phyloP scores from a whole-genome alignment of 2,797 vertebrate species.

The Lerista edwardsae region DNA sequence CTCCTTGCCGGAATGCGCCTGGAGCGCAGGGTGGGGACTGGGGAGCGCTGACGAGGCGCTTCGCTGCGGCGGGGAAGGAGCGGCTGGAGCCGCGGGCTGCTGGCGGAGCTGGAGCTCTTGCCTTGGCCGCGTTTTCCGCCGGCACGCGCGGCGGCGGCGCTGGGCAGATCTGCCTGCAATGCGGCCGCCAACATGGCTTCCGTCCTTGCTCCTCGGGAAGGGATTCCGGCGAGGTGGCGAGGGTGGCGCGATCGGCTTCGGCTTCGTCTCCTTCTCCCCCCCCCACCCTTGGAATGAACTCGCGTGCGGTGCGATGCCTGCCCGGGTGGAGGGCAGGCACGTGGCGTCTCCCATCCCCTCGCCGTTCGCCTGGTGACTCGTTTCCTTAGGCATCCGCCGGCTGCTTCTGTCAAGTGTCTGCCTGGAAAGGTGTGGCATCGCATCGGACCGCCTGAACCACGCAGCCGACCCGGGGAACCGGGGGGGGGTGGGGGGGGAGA shows the following conservation, averaged over 20 bases:
- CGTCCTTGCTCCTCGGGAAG: neutral
- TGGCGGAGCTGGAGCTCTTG: too few species aligned
- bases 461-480: too few species aligned
- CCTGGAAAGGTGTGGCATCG: too few species aligned
- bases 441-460: too few species aligned
- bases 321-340: neutral
- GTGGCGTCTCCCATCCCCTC: neutral
- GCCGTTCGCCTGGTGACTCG: neutral
- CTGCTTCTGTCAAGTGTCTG: too few species aligned
- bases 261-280: too few species aligned
- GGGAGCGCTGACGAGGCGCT: too few species aligned
- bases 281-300: neutral
- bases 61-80: neutral
- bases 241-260: neutral
- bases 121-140: neutral
- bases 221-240: neutral
- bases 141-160: rapidly evolving
- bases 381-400: too few species aligned
- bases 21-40: neutral
- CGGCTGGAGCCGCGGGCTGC: neutral
- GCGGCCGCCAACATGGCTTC: slow-evolving; percentile 30
- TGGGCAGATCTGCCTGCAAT: slow-evolving; percentile 8
- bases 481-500: too few species aligned
- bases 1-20: neutral
- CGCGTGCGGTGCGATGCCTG: too few species aligned